A percentile compares a stretch with the other conserved stretches of the same genome.
phyloP scores from a whole-genome alignment of 2,113 vertebrate species.

The Charina bottae region DNA sequence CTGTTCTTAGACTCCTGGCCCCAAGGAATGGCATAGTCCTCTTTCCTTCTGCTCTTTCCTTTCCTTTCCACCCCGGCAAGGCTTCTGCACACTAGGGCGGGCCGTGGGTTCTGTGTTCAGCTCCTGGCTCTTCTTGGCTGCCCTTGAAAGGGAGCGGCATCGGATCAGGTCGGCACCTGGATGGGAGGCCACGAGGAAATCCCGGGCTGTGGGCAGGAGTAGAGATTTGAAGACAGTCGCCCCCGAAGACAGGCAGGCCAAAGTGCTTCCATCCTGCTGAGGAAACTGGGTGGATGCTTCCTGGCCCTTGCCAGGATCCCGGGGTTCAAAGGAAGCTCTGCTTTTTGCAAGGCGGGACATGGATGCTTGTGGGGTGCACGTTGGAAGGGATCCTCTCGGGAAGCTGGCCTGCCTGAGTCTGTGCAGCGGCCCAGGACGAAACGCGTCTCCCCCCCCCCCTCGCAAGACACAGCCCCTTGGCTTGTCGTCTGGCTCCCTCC shows the following conservation, averaged over 20 bases:
- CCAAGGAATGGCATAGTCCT: not conserved
- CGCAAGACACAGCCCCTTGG: not conserved
- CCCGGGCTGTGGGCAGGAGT: not conserved
- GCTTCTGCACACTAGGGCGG: no score
- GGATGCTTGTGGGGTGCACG: no score
- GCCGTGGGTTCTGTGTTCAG: no score
- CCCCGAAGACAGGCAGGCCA: not conserved
- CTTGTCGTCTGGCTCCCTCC: not conserved
- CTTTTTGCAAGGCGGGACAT: not conserved
- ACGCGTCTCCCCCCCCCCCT: not conserved
- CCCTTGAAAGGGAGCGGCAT: not conserved
- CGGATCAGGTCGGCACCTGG: not conserved
- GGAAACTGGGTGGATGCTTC: not conserved
- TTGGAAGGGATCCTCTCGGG: not conserved
- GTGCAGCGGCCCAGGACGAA: not conserved
- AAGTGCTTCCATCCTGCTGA: not conserved
- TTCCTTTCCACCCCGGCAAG: not conserved
- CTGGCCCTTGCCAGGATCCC: no score
- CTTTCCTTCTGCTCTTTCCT: not conserved
- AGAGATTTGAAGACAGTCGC: not conserved
- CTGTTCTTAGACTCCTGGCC: not conserved
- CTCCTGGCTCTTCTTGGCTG: not conserved
- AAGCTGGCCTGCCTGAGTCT: not conserved
- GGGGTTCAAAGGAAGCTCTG: not conserved
- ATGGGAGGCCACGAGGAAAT: not conserved